Base-by-base conservation (phyloP, 1,140 invertebrate species). In the Lordiphosa stackelbergi region DNA sequence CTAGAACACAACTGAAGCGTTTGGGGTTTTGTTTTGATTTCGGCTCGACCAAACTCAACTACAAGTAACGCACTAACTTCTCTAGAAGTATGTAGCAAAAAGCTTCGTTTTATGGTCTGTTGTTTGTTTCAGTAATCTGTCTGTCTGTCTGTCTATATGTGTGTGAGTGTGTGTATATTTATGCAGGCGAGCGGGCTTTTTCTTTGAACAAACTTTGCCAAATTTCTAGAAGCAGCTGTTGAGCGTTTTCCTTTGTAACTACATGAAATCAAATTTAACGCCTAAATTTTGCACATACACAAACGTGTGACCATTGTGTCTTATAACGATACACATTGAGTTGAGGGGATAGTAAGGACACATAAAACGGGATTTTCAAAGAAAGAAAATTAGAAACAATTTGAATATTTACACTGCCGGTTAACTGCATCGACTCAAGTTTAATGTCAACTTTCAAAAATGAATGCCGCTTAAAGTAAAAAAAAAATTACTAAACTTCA, bases 1-100 rank as follows among this genome's bases (percentile, higher is more conserved):
- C 74, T 81, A 81, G 49, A 79, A 79, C 72, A 71, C 62, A 79
- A 81, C 68, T 69, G 49, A 83, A 81, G 77, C 77, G 59, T 74
- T 49, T 66, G 68, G 31, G 28, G 58, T 75, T 57, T 24, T 28
- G 45, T 38, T 41, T 47, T 28, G 35, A 35, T 56, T 43, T 55
- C 10, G 66, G 53, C 54, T 81, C 45, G 45, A 79, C 79, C 70
- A 79, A 78, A 81, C 75, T 81, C 62, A 79, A 55, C 75, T 79
- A 79, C 75, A 72, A 83, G 60, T 60, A 81, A 81, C 75, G 59
- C 56, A 75, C 75, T 81, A 81, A 73, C 65, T 75, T 58, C 52
- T 38, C 75, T 81, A 83, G 71, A 47, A 83, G 63, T 81, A 81
- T 83, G 64, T 77, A 54, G 77, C 43, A 46, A 28, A 34, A 81